Conservation (phyloP, 2,113 vertebrate genomes). For the Carassius gibelio region DNA sequence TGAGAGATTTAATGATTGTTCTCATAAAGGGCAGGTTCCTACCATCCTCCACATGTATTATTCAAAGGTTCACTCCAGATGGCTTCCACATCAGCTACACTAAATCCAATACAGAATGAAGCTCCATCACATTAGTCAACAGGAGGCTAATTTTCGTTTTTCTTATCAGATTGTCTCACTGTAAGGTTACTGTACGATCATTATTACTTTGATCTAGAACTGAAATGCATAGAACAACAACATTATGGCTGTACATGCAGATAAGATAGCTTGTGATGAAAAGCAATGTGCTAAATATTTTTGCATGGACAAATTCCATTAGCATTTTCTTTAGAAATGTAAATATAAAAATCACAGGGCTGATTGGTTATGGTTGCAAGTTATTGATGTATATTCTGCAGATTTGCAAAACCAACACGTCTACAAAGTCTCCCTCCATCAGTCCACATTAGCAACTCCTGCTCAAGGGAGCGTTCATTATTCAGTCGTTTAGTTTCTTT, state of each 20-base stretch:
- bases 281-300: neutral
- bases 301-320: neutral
- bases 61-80: constrained; percentile 20
- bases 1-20: neutral
- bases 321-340: neutral
- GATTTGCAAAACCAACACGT: neutral
- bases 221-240: neutral
- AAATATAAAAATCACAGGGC: neutral
- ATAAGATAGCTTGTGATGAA: neutral
- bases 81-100: neutral
- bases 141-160: neutral
- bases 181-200: neutral
- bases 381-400: neutral
- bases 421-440: neutral
- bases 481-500: neutral
- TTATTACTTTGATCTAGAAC: neutral
- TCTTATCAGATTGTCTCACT: neutral
- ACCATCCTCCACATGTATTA: constrained; percentile 9
- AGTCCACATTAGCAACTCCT: neutral
- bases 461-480: neutral
- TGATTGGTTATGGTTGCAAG: neutral
- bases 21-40: constrained; percentile 5
- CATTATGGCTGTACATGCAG: neutral
- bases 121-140: neutral
- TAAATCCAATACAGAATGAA: neutral